Base-by-base conservation (phyloP, 2,888 invertebrate species). In the Cephalotes varians region DNA sequence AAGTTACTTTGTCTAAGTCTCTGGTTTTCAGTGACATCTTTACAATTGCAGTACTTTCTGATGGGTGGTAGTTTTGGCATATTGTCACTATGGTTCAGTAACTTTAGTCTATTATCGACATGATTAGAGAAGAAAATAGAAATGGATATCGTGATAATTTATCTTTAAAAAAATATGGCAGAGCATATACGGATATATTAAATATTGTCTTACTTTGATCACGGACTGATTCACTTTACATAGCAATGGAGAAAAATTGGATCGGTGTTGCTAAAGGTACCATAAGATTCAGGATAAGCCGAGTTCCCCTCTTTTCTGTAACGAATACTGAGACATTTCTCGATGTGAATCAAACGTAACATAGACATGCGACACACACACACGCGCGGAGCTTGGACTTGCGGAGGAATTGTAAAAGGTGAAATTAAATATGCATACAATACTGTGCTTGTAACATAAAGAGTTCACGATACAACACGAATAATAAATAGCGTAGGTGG, bases 301-400 rank as follows among this genome's bases (percentile, higher is more conserved):
- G 37, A 67, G 60, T 49, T 65, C 51, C 65, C 51, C 65, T 67
- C 34, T 81, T 51, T 76, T 74, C 37, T 51, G 51, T 65, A 60
- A 83, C 28, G 12, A 58, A 73, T 49, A 34, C 64, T 69, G 69
- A 44, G 37, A 65, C n/a, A 72, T 51, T 47, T 76, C 31, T 56
- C 21, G 18, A 58, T 85, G 47, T 54, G 54, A 81, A 80, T 72
- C 54, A 86, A 81, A 85, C 82, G 31, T 88, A 85, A 89, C 84
- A 93, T 85, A 93, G 94, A 94, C 94, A 94, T 94, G 94, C 93
- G 94, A 92, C 94, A 94, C 92, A 92, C 94, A 94, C 92, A 94
- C 94, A 94, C 91, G 91, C 92, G 92, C 91, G 88, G 64, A 93
- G 93, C 93, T 93, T 80, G 18, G 84, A 54, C 76, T 81, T 80